Evolutionary conservation across 2,797 vertebrate species (phyloP).

Genomic region (Huso huso): DNA sequence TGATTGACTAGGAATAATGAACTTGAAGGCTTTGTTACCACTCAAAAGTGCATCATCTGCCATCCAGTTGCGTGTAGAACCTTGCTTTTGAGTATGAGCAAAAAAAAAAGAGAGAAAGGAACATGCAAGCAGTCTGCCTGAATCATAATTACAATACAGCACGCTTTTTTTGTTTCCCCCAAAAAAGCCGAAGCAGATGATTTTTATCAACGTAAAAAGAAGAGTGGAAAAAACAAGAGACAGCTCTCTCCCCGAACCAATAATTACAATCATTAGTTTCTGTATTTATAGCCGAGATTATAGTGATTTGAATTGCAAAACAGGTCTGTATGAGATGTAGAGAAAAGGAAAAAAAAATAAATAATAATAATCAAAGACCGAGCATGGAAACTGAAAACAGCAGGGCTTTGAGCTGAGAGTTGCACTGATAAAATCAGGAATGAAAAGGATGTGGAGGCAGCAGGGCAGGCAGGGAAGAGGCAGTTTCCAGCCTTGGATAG

Average conservation of each 20-base stretch:
- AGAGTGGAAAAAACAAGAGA: background rate
- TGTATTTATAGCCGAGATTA: background rate
- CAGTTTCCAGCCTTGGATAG: slow-evolving; percentile 19
- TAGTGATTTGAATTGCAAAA: slow-evolving; percentile 8
- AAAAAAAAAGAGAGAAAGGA: background rate
- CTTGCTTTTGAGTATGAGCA: too few relatives aligned
- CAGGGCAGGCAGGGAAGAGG: slow-evolving; percentile 2
- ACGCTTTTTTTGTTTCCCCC: background rate
- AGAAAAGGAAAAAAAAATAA: background rate
- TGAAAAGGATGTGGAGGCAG: slow-evolving; percentile 18
- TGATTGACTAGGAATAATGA: too few relatives aligned
- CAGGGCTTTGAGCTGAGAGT: slow-evolving; percentile 7
- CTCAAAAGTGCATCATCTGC: too few relatives aligned
- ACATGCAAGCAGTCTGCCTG: background rate
- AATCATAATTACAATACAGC: background rate
- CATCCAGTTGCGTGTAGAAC: too few relatives aligned
- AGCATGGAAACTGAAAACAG: slow-evolving; percentile 14
- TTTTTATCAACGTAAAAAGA: background rate
- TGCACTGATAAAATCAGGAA: slow-evolving; percentile 6
- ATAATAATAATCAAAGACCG: background rate
- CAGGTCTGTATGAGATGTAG: slow-evolving; percentile 7
- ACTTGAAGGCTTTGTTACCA: too few relatives aligned
- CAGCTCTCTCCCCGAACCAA: background rate
- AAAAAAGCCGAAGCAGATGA: background rate
- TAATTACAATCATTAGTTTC: slow-evolving; percentile 5